A percentile compares a stretch with the other conserved stretches of the same genome.
Evolutionary conservation across 2,797 vertebrate species (phyloP).

Genomic region (Poliocrania exsul): DNA sequence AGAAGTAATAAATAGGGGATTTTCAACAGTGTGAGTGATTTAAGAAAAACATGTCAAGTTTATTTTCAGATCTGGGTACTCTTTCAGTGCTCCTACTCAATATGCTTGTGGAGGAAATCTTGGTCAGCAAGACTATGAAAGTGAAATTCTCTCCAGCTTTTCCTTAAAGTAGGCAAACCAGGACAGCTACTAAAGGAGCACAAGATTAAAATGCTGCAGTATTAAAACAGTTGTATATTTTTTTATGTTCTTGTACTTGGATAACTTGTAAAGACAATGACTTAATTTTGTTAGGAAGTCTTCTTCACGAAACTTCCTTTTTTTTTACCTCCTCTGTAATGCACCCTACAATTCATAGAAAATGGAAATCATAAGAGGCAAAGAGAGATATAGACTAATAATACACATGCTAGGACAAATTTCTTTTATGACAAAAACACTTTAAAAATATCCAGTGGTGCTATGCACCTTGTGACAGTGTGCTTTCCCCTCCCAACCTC

Average conservation of each 20-base stretch:
- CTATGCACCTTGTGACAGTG: neutral
- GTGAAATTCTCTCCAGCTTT: neutral
- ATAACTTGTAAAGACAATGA: neutral
- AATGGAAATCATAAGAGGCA: neutral
- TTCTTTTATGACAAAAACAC: neutral
- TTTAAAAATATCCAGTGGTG: neutral
- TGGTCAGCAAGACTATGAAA: neutral
- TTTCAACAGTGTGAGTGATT: neutral
- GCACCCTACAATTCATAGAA: neutral
- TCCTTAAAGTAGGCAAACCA: neutral
- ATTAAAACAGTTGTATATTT: neutral
- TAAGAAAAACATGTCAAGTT: neutral
- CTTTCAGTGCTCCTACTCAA: neutral
- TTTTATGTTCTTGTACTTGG: neutral
- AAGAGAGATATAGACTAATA: neutral
- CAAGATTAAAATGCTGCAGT: neutral
- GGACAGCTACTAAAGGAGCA: neutral
- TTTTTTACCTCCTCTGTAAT: neutral
- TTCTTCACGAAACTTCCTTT: neutral
- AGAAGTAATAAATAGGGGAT: neutral
- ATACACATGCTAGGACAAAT: neutral
- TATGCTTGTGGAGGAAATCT: neutral
- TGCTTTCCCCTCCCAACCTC: neutral
- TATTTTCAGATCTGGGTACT: neutral
- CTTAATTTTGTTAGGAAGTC: neutral